Evolutionary conservation across 53 echinoderm and acorn worm species (phyloP).

Genomic region (Crossaster papposus): DNA sequence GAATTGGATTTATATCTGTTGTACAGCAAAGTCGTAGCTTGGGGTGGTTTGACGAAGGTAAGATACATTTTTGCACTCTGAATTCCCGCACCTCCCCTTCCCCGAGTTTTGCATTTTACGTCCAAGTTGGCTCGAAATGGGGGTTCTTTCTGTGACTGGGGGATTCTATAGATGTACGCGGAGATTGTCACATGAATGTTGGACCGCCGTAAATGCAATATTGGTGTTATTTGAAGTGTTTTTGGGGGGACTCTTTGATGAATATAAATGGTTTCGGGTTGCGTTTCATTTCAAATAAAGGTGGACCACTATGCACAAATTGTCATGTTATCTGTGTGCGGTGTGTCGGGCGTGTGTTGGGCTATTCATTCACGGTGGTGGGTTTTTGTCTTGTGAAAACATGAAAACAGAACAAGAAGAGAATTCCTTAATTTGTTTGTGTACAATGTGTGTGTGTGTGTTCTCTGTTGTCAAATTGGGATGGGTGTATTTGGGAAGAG

Average conservation of each 20-base stretch:
- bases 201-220: constrained; percentile 6
- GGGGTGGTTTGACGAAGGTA: constrained; percentile 86
- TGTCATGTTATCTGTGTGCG: constrained; percentile 44
- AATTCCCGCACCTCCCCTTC: constrained; percentile 29
- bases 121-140: constrained; percentile 42
- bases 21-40: constrained; percentile 81
- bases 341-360: constrained; percentile 19
- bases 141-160: constrained; percentile 54
- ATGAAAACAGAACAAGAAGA: constrained; percentile 62
- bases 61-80: constrained; percentile 46
- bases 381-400: constrained; percentile 41
- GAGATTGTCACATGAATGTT: constrained; percentile 51
- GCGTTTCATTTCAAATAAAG: constrained; percentile 34
- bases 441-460: constrained; percentile 40
- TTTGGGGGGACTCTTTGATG: constrained; percentile 12
- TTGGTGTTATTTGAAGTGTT: neutral
- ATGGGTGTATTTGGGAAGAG: constrained; percentile 11
- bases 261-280: constrained; percentile 33
- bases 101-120: constrained; percentile 48
- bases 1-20: constrained; percentile 84
- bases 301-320: constrained; percentile 34
- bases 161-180: constrained; percentile 57
- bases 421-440: constrained; percentile 60
- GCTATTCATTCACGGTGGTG: constrained; percentile 37
- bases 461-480: constrained; percentile 40